phyloP scores from a whole-genome alignment of 2,888 invertebrate genomes.

The Brachynemurus nebulosus region DNA sequence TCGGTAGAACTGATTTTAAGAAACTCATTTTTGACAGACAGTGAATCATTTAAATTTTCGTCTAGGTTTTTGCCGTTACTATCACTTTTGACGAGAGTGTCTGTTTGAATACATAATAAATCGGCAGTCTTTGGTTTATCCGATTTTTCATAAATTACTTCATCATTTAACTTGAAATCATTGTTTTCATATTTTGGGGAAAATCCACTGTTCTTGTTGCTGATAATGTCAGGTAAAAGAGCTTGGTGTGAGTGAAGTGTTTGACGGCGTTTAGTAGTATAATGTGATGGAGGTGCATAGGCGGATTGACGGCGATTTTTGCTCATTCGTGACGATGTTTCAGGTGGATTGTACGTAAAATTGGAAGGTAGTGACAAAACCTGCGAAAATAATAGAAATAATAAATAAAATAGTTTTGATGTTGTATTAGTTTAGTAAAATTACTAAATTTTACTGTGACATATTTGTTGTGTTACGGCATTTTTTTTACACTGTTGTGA shows the following conservation, averaged over 20 bases:
- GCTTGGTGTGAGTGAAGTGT: conserved; percentile 47
- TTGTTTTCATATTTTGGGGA: conserved; percentile 11
- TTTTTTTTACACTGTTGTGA: neutral
- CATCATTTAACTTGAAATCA: conserved; percentile 24
- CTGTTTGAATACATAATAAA: conserved; percentile 4
- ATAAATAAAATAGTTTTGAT: conserved; percentile 10
- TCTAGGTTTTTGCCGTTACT: neutral
- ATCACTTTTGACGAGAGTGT: neutral
- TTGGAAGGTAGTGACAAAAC: conserved; percentile 72
- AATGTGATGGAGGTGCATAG: conserved; percentile 27
- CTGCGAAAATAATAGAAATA: conserved; percentile 28
- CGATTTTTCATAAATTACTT: conserved; percentile 7
- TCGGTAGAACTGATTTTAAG: conserved; percentile 18
- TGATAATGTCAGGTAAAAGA: conserved; percentile 42
- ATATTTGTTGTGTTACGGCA: too few species aligned
- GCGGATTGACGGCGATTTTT: conserved; percentile 23
- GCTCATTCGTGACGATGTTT: conserved; percentile 23
- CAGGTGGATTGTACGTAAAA: conserved; percentile 68
- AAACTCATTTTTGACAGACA: conserved; percentile 4
- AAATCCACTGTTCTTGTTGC: conserved; percentile 30
- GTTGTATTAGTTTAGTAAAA: too few species aligned
- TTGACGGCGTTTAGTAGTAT: conserved; percentile 31
- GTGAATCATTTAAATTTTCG: neutral
- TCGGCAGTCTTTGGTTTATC: conserved; percentile 3
- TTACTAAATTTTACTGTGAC: too few species aligned